These are phyloP conservation scores for Eristalis intricaria DNA, from an alignment of 2,888 invertebrate genomes.

Conservation along the genomic window DNA sequence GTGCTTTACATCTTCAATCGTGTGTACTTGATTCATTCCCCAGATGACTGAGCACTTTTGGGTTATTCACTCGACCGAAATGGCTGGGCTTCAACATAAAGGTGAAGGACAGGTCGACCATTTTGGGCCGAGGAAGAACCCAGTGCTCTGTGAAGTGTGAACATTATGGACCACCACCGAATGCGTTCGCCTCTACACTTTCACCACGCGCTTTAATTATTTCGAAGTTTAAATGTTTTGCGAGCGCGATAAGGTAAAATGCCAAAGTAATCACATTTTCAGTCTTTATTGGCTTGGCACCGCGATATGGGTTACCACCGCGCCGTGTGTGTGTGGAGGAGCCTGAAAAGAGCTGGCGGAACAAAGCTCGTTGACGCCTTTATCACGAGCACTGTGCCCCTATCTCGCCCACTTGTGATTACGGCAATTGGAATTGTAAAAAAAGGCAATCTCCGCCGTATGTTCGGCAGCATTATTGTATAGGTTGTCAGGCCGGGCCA, in stretches of 20 bases:
- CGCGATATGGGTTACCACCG: neutral
- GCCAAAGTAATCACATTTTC: conserved; percentile 7
- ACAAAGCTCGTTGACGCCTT: conserved; percentile 39
- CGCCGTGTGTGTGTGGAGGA: conserved; percentile 4
- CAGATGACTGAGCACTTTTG: conserved; percentile 45
- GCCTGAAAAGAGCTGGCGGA: conserved; percentile 15
- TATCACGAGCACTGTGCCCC: neutral
- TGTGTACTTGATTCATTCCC: conserved; percentile 30
- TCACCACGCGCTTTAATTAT: neutral
- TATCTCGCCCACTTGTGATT: neutral
- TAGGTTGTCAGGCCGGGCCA: neutral
- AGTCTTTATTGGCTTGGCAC: conserved; percentile 25
- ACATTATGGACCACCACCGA: neutral
- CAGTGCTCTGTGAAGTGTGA: conserved; percentile 7
- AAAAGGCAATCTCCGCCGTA: neutral
- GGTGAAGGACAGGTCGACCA: neutral
- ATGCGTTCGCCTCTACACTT: neutral
- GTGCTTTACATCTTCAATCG: conserved; percentile 16
- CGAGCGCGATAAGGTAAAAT: conserved; percentile 36
- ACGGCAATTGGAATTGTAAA: neutral
- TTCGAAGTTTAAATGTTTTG: neutral
- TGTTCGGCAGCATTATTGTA: neutral
- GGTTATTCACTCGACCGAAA: conserved; percentile 30
- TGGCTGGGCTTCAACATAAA: neutral
- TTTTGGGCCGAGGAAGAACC: neutral